phyloP scores from a whole-genome alignment of 2,888 invertebrate species.

The Byasa hedistus region DNA sequence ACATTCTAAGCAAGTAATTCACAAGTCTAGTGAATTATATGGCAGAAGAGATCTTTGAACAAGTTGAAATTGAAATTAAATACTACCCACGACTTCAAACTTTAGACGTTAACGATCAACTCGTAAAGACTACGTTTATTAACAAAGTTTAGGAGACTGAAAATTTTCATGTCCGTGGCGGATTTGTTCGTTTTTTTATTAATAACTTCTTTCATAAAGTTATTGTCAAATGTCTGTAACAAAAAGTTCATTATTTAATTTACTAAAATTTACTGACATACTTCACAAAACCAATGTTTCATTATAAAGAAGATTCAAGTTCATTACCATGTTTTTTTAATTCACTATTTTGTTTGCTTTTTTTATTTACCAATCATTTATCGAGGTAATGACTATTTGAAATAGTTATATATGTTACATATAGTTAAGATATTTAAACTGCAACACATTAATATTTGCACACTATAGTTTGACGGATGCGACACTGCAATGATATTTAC shows the following conservation, averaged over 20 bases:
- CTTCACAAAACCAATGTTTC: too few species aligned
- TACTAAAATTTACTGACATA: neutral
- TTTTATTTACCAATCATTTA: too few species aligned
- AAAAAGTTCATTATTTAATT: neutral
- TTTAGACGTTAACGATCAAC: neutral
- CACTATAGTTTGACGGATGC: too few species aligned
- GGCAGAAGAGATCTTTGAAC: neutral
- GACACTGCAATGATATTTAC: too few species aligned
- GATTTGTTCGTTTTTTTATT: neutral
- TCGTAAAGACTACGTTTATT: neutral
- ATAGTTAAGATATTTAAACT: too few species aligned
- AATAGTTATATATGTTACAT: too few species aligned
- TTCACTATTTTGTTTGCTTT: too few species aligned
- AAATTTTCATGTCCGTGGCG: neutral
- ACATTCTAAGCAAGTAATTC: neutral
- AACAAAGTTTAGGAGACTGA: neutral
- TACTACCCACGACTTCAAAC: neutral
- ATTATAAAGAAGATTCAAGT: too few species aligned
- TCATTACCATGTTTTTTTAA: too few species aligned
- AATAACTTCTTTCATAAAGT: neutral
- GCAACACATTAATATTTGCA: too few species aligned
- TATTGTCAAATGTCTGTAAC: neutral
- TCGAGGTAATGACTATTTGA: too few species aligned
- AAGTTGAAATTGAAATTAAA: constrained; percentile 1
- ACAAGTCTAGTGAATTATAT: neutral